phyloP scores from a whole-genome alignment of 2,888 invertebrate species.

The Drosophila sordidapex region DNA sequence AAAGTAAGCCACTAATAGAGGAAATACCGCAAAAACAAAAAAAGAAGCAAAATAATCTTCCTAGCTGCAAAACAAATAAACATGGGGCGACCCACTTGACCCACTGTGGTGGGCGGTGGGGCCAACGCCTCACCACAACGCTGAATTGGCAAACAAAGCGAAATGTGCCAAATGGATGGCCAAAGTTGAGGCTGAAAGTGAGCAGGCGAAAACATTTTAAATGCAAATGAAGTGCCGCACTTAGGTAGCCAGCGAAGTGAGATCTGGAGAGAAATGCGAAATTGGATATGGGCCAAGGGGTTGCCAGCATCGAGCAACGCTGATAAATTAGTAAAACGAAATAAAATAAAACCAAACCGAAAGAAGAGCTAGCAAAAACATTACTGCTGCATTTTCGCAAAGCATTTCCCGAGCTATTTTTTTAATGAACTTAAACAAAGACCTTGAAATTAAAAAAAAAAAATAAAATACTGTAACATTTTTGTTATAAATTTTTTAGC shows the following conservation, averaged over 20 bases:
- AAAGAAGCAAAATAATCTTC: slow-evolving; percentile 10
- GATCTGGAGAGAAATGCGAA: slow-evolving; percentile 16
- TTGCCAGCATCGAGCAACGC: slow-evolving; percentile 39
- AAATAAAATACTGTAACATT: slow-evolving; percentile 1
- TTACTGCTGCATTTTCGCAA: slow-evolving; percentile 35
- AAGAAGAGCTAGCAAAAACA: slow-evolving; percentile 12
- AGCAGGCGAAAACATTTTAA: slow-evolving; percentile 76
- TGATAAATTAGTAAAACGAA: slow-evolving; percentile 60
- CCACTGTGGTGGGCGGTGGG: slow-evolving; percentile 50
- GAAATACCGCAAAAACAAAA: neutral
- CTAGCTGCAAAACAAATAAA: slow-evolving; percentile 47
- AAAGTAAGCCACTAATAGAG: slow-evolving; percentile 11
- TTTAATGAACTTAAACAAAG: slow-evolving; percentile 62
- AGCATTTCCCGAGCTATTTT: slow-evolving; percentile 25
- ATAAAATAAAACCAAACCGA: slow-evolving; percentile 9
- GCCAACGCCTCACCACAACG: slow-evolving; percentile 23
- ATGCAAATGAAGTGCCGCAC: slow-evolving; percentile 77
- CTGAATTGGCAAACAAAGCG: slow-evolving; percentile 66
- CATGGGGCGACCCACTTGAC: slow-evolving; percentile 63
- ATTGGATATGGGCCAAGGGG: slow-evolving; percentile 28
- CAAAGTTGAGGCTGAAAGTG: slow-evolving; percentile 66
- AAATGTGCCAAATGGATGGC: slow-evolving; percentile 76
- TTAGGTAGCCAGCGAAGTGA: slow-evolving; percentile 65
- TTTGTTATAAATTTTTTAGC: neutral
- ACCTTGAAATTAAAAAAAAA: slow-evolving; percentile 2